Evolutionary conservation across 2,797 vertebrate species (phyloP).

Genomic region (Acanthurus tractus): DNA sequence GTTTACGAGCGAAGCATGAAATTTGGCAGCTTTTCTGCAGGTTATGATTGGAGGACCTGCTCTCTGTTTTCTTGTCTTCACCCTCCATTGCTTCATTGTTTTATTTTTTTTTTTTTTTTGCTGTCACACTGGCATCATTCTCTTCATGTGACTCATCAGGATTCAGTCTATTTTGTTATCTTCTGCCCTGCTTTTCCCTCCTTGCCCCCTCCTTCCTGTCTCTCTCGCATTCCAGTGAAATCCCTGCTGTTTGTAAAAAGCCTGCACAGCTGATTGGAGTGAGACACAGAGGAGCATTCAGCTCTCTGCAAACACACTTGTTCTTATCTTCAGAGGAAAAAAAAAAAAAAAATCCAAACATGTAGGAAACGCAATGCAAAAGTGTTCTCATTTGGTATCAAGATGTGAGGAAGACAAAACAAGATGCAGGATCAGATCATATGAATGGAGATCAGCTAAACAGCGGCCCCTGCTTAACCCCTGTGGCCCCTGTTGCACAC

Average conservation of each 20-base stretch:
- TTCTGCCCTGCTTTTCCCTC: constrained; percentile 19
- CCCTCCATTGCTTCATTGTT: constrained; percentile 42
- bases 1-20: constrained; percentile 12
- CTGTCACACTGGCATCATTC: constrained; percentile 51
- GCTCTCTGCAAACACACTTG: constrained; percentile 21
- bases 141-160: constrained; percentile 57
- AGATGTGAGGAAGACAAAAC: constrained; percentile 47
- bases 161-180: constrained; percentile 55
- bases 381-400: not conserved
- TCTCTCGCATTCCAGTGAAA: constrained; percentile 57
- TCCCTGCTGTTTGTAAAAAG: constrained; percentile 44
- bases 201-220: not conserved
- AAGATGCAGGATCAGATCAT: constrained; percentile 26
- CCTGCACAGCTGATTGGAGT: constrained; percentile 35
- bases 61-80: constrained; percentile 18
- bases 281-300: constrained; percentile 42
- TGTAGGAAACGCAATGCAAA: not conserved
- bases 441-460: constrained; percentile 53
- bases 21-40: constrained; percentile 20
- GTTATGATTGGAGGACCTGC: constrained; percentile 15
- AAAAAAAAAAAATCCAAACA: constrained; percentile 40
- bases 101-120: constrained; percentile 28
- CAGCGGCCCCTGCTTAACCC: constrained; percentile 60
- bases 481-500: constrained; percentile 43
- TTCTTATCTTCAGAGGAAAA: constrained; percentile 20